These are phyloP conservation scores for Rotaria macrura DNA, from an alignment of 2,888 invertebrate species.

Conservation along the genomic window DNA sequence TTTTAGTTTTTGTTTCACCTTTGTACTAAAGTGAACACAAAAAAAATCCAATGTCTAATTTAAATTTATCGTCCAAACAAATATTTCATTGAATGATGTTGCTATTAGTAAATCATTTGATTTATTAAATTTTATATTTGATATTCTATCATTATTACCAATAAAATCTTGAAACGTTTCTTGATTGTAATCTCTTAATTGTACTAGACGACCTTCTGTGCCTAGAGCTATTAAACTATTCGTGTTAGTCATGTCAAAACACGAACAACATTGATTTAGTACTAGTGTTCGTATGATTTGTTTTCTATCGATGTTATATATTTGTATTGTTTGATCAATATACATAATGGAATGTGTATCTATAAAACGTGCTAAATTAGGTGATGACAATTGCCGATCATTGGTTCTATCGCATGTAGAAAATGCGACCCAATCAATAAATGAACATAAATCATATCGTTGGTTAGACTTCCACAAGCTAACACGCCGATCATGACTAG, in stretches of 20 bases:
- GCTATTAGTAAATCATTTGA: slow-evolving; percentile 42
- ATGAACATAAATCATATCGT: slow-evolving; percentile 47
- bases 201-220: slow-evolving; percentile 43
- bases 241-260: slow-evolving; percentile 37
- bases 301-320: slow-evolving; percentile 27
- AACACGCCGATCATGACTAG: slow-evolving; percentile 46
- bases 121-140: slow-evolving; percentile 43
- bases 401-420: background rate
- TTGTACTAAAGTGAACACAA: too few relatives aligned
- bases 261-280: slow-evolving; percentile 45
- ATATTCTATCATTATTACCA: slow-evolving; percentile 44
- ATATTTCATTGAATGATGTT: slow-evolving; percentile 42
- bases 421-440: slow-evolving; percentile 46
- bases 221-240: slow-evolving; percentile 23
- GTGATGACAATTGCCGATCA: background rate
- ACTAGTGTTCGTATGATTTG: slow-evolving; percentile 44
- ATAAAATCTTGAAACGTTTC: slow-evolving; percentile 49
- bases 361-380: slow-evolving; percentile 28
- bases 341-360: slow-evolving; percentile 18
- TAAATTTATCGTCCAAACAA: slow-evolving; percentile 39
- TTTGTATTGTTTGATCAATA: background rate
- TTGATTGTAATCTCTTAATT: slow-evolving; percentile 47
- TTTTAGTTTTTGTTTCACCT: too few relatives aligned
- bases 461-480: slow-evolving; percentile 50
- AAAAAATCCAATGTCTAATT: background rate